phyloP scores from a whole-genome alignment of 2,888 invertebrate species.

The Invenusta paracnida region DNA sequence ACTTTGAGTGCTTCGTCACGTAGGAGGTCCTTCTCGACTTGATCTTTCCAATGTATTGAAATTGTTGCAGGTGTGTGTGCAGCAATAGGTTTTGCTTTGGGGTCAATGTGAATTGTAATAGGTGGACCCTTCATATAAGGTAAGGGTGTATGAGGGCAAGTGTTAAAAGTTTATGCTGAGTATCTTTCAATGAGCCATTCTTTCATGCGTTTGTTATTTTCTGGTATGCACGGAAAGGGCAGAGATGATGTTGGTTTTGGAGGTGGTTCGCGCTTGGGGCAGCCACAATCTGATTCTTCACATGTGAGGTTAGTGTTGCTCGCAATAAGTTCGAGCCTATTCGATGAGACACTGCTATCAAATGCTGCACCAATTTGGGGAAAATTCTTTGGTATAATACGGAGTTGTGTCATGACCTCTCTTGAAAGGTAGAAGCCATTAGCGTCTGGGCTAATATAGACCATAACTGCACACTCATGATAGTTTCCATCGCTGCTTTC shows the following conservation, averaged over 20 bases:
- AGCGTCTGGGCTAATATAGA: constrained; percentile 3
- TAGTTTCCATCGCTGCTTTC: background rate
- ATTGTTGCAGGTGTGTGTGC: background rate
- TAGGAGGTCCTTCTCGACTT: constrained; percentile 14
- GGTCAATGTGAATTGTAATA: constrained; percentile 8
- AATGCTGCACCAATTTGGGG: constrained; percentile 1
- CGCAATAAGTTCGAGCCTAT: background rate
- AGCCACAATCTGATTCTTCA: background rate
- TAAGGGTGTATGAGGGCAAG: constrained; percentile 1
- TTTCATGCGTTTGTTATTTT: constrained; percentile 9
- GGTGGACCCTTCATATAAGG: constrained; percentile 3
- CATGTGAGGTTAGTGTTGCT: constrained; percentile 1
- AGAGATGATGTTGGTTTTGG: background rate
- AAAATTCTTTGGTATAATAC: background rate
- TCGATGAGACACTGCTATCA: background rate
- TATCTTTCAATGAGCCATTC: background rate
- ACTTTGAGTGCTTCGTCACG: constrained; percentile 2
- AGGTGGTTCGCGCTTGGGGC: background rate
- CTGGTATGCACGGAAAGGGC: background rate
- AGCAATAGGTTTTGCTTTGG: background rate
- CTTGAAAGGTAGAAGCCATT: constrained; percentile 17
- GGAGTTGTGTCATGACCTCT: constrained; percentile 5
- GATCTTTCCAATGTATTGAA: constrained; percentile 7
- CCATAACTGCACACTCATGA: constrained; percentile 19
- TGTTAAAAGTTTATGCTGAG: background rate